phyloP scores from a whole-genome alignment of 2,113 vertebrate genomes.

The Siphamia tubifer region DNA sequence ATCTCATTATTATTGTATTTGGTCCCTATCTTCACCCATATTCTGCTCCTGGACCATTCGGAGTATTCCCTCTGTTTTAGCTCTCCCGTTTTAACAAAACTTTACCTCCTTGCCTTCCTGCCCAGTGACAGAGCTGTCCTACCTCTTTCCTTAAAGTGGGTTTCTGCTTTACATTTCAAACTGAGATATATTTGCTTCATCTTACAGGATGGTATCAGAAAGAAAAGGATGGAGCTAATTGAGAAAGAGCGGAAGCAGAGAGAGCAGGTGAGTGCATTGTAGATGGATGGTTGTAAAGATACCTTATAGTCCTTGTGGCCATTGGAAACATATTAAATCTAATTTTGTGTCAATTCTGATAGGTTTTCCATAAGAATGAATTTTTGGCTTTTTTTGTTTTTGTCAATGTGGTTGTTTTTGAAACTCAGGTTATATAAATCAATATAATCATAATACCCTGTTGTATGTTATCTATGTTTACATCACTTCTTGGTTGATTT shows the following conservation, averaged over 20 bases:
- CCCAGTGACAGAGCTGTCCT: constrained; percentile 22
- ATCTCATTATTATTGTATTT: constrained; percentile 2
- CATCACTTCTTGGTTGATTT: too few species aligned
- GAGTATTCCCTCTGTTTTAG: constrained; percentile 1
- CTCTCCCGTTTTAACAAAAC: constrained; percentile 34
- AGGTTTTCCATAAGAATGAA: too few species aligned
- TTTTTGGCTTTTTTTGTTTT: too few species aligned
- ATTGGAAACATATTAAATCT: too few species aligned
- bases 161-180: not conserved
- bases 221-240: constrained; percentile 84
- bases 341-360: too few species aligned
- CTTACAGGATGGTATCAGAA: constrained; percentile 86
- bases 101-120: constrained; percentile 32
- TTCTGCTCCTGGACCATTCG: not conserved
- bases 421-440: too few species aligned
- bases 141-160: not conserved
- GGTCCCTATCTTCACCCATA: not conserved
- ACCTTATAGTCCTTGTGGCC: too few species aligned
- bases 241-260: constrained; percentile 89
- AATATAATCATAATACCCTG: too few species aligned
- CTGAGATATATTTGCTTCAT: constrained; percentile 3
- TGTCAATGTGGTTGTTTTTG: too few species aligned
- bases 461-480: too few species aligned
- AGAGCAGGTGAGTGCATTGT: constrained; percentile 83
- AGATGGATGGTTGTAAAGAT: not conserved